These are phyloP conservation scores for Pelosia muscerda DNA, from an alignment of 2,888 invertebrate species.

Conservation along the genomic window DNA sequence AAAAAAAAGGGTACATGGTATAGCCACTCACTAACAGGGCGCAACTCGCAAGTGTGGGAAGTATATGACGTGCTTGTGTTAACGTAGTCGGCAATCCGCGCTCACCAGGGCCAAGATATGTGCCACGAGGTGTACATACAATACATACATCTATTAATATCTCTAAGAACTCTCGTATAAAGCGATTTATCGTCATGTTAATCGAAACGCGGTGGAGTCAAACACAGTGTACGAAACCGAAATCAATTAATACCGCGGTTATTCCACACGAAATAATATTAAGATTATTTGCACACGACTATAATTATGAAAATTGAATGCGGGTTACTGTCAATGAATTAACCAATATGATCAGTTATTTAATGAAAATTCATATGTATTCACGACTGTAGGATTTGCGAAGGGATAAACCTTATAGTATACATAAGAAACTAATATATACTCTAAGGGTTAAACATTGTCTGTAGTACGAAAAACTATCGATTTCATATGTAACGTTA, in stretches of 20 bases:
- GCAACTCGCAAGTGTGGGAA: too few relatives aligned
- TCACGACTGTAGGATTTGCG: too few relatives aligned
- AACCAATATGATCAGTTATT: not conserved
- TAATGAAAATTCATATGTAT: not conserved
- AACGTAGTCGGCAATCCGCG: not conserved
- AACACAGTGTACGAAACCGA: not conserved
- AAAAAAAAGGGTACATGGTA: too few relatives aligned
- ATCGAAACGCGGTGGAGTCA: not conserved
- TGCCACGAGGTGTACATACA: too few relatives aligned
- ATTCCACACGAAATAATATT: not conserved
- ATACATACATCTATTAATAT: not conserved
- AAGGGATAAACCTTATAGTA: too few relatives aligned
- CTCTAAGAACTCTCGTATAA: not conserved
- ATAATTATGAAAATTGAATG: not conserved
- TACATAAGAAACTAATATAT: too few relatives aligned
- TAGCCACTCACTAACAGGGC: too few relatives aligned
- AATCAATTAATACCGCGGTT: not conserved
- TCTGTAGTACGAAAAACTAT: too few relatives aligned
- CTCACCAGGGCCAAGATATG: too few relatives aligned
- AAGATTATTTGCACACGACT: too few relatives aligned
- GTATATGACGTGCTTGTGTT: not conserved
- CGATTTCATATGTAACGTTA: too few relatives aligned
- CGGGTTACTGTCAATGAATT: not conserved
- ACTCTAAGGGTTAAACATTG: too few relatives aligned
- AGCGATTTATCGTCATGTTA: not conserved